A percentile compares a stretch with the other conserved stretches of the same genome.
Evolutionary conservation across 2,888 invertebrate genomes (phyloP).

Genomic region (Drosophila infuscata): DNA sequence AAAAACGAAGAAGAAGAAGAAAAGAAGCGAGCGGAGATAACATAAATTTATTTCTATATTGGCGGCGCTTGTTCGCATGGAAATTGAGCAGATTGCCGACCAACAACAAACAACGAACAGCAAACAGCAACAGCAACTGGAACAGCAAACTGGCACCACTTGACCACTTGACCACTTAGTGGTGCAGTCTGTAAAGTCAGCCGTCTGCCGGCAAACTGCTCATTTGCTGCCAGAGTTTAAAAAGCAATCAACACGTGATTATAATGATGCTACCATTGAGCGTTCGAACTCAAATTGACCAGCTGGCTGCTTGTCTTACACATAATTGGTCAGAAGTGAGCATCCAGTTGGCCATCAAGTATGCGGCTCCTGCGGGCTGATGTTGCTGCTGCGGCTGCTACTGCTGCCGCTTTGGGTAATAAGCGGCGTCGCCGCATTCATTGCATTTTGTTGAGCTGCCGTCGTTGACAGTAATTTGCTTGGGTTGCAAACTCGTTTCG

Average conservation of each 20-base stretch:
- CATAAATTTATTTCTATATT: conserved; percentile 48
- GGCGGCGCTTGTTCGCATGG: conserved; percentile 61
- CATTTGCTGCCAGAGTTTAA: conserved; percentile 72
- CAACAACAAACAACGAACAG: not conserved
- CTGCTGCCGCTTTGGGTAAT: conserved; percentile 50
- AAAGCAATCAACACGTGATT: conserved; percentile 82
- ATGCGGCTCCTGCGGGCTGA: conserved; percentile 21
- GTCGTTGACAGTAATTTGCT: conserved; percentile 82
- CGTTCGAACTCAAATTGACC: conserved; percentile 32
- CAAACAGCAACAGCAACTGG: not conserved
- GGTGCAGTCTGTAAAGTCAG: conserved; percentile 2
- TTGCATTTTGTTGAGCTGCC: conserved; percentile 64
- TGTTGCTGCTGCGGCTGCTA: conserved; percentile 8
- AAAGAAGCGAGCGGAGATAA: conserved; percentile 33
- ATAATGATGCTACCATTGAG: conserved; percentile 70
- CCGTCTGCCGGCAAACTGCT: conserved; percentile 43
- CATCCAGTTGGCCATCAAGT: conserved; percentile 1
- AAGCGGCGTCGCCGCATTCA: conserved; percentile 74
- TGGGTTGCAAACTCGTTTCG: conserved; percentile 68
- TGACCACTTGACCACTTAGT: conserved; percentile 34
- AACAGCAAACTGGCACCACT: conserved; percentile 23
- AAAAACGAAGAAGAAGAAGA: conserved; percentile 12
- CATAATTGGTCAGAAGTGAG: conserved; percentile 61
- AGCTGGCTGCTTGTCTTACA: conserved; percentile 73
- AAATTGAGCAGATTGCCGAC: conserved; percentile 36